Evolutionary conservation across 2,888 invertebrate species (phyloP).

Genomic region (Synanthedon andrenaeformis): DNA sequence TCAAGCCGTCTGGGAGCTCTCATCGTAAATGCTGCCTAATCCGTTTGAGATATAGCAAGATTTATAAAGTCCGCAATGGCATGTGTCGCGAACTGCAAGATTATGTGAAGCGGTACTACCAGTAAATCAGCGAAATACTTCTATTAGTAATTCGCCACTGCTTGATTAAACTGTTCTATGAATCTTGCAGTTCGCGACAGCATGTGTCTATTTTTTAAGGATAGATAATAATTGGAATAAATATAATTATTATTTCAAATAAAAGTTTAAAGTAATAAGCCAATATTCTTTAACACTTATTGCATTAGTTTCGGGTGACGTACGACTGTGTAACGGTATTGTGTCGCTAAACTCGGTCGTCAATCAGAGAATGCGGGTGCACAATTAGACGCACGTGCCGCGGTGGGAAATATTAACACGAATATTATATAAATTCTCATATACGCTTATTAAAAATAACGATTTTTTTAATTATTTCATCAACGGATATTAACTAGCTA

Average conservation of each 20-base stretch:
- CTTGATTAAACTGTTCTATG: too few species aligned
- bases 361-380: conserved; percentile 63
- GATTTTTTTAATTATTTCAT: background rate
- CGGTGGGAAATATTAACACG: conserved; percentile 39
- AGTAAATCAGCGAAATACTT: too few species aligned
- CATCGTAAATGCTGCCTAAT: too few species aligned
- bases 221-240: too few species aligned
- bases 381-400: conserved; percentile 63
- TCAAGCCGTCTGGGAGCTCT: too few species aligned
- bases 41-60: too few species aligned
- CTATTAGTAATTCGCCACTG: too few species aligned
- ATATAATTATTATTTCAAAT: background rate
- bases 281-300: background rate
- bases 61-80: too few species aligned
- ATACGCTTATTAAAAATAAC: conserved; percentile 30
- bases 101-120: too few species aligned
- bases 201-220: too few species aligned
- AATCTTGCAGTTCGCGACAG: too few species aligned
- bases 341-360: conserved; percentile 35
- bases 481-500: background rate
- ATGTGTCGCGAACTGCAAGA: too few species aligned
- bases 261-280: background rate
- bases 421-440: conserved; percentile 57
- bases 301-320: conserved; percentile 1
- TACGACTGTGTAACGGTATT: conserved; percentile 52